Percentiles rank a stretch among this genome's conserved stretches.
These are phyloP conservation scores for Nematolebias whitei DNA, from an alignment of 2,113 vertebrate species.

Conservation along the genomic window DNA sequence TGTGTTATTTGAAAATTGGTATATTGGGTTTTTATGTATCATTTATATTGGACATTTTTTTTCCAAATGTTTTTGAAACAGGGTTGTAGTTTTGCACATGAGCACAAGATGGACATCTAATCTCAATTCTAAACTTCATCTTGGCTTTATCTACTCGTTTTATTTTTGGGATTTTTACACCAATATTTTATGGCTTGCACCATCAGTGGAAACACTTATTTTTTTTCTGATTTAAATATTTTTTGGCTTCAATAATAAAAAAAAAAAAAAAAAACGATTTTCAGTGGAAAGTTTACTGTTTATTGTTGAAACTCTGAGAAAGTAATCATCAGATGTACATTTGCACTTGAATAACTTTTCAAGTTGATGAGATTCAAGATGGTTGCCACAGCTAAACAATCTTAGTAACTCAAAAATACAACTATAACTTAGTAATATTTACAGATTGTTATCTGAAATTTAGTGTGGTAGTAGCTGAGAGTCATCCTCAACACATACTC, in stretches of 20 bases:
- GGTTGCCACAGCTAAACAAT: too few species aligned
- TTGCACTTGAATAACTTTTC: too few species aligned
- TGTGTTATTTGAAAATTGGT: neutral
- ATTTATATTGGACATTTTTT: neutral
- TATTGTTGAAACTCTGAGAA: too few species aligned
- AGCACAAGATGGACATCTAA: conserved; percentile 6
- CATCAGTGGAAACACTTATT: neutral
- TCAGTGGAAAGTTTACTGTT: neutral
- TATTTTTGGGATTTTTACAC: neutral
- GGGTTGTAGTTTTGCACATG: neutral
- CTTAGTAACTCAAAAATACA: too few species aligned
- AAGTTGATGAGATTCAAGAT: too few species aligned
- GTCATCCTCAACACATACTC: too few species aligned
- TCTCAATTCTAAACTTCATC: neutral
- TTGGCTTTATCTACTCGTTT: neutral
- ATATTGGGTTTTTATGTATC: neutral
- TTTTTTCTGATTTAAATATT: neutral
- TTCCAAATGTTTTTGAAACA: too few species aligned
- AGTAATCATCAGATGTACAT: too few species aligned
- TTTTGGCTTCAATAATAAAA: too few species aligned
- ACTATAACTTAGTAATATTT: too few species aligned
- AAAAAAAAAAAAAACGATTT: neutral
- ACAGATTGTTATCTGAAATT: too few species aligned
- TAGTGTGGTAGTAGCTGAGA: too few species aligned
- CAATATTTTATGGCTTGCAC: neutral